A percentile compares a stretch with the other conserved stretches of the same genome.
Evolutionary conservation across 2,888 invertebrate genomes (phyloP).

Genomic region (Erebia palarica): DNA sequence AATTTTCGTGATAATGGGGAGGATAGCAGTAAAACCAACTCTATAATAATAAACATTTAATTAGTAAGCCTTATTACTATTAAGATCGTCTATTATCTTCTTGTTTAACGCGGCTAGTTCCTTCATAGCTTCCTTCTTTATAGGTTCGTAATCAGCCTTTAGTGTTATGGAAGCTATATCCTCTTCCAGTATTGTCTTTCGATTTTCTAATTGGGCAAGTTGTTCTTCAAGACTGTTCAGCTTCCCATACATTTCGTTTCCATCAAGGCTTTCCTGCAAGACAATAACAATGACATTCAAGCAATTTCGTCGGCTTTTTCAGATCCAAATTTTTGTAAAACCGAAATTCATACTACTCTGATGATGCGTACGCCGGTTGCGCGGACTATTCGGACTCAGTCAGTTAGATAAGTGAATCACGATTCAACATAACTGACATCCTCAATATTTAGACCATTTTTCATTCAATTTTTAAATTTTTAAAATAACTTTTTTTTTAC

Average conservation of each 20-base stretch:
- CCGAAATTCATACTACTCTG: too few relatives aligned
- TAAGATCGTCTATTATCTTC: slow-evolving; percentile 75
- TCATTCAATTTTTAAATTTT: too few relatives aligned
- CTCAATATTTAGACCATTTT: too few relatives aligned
- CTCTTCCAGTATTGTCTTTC: slow-evolving; percentile 85
- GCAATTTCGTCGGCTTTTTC: too few relatives aligned
- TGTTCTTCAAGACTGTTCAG: slow-evolving; percentile 87
- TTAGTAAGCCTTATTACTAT: slow-evolving; percentile 64
- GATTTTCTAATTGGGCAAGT: slow-evolving; percentile 85
- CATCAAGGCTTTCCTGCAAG: slow-evolving; percentile 83
- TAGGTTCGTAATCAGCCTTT: slow-evolving; percentile 85
- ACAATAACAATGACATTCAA: background rate
- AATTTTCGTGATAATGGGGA: background rate
- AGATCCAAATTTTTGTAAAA: too few relatives aligned
- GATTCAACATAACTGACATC: too few relatives aligned
- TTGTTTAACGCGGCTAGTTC: slow-evolving; percentile 81
- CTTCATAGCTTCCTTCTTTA: slow-evolving; percentile 82
- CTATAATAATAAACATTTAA: background rate
- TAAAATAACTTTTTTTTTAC: slow-evolving; percentile 42
- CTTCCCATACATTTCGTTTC: slow-evolving; percentile 87
- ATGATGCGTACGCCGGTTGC: too few relatives aligned
- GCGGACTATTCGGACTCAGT: too few relatives aligned
- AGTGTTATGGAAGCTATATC: slow-evolving; percentile 86
- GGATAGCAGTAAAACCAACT: background rate
- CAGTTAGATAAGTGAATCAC: too few relatives aligned